phyloP scores from a whole-genome alignment of 1,140 invertebrate genomes.

The Pseudomyrmex concolor region DNA sequence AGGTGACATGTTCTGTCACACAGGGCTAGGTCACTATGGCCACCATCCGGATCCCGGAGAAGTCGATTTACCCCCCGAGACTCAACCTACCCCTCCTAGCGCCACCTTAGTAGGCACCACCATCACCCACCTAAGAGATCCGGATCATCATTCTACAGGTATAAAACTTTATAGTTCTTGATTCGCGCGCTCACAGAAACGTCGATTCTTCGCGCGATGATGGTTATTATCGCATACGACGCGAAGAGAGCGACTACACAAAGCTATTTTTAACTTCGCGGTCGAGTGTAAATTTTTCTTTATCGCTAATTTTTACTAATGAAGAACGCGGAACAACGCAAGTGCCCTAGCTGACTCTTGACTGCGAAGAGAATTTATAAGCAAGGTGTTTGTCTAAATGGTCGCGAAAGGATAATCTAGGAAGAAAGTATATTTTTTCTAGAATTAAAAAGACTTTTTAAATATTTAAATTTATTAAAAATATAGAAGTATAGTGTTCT shows the following conservation, averaged over 20 bases:
- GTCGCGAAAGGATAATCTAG: not conserved
- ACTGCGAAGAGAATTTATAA: conserved; percentile 7
- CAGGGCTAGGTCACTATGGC: conserved; percentile 84
- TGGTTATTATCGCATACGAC: not conserved
- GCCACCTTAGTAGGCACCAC: conserved; percentile 85
- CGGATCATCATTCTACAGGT: conserved; percentile 84
- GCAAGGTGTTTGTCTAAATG: not conserved
- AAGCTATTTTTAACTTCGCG: not conserved
- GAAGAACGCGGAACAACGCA: not conserved
- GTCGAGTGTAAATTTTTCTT: not conserved
- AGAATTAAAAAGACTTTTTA: not conserved
- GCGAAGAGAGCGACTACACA: not conserved
- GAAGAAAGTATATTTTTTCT: conserved; percentile 3
- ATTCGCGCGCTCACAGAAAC: not conserved
- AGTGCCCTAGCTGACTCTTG: not conserved
- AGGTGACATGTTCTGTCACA: conserved; percentile 85
- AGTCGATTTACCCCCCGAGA: conserved; percentile 84
- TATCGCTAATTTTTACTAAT: conserved; percentile 19
- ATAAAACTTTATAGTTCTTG: conserved; percentile 31
- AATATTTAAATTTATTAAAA: not conserved
- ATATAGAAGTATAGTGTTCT: not conserved
- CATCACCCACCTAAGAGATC: conserved; percentile 83
- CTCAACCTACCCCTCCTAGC: conserved; percentile 84
- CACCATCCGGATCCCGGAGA: conserved; percentile 84
- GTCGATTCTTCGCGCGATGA: not conserved